Conservation (phyloP, 2,888 invertebrate species). For the Hirudinaria manillensis region DNA sequence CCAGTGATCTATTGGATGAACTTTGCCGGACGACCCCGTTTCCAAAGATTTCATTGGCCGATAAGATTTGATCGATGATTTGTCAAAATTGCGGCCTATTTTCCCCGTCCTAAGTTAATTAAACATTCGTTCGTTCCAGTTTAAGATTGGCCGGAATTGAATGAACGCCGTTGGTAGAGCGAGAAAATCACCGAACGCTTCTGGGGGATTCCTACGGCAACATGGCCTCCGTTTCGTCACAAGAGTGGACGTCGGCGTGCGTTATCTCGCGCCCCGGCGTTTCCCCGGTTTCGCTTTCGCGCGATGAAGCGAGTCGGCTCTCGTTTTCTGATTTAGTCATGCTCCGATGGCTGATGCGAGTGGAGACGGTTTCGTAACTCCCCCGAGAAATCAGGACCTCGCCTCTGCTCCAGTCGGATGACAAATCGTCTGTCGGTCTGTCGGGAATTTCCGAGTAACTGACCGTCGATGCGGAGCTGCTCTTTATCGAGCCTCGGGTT, state of each 20-base stretch:
- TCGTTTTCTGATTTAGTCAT: constrained; percentile 12
- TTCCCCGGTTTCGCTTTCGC: not conserved
- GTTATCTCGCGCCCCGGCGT: not conserved
- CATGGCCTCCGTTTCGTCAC: constrained; percentile 10
- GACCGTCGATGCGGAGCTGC: not conserved
- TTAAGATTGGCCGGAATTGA: no score
- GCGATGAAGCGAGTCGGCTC: no score
- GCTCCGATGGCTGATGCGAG: not conserved
- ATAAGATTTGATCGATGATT: no score
- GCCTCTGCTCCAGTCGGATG: not conserved
- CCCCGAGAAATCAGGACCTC: not conserved
- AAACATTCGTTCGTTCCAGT: no score
- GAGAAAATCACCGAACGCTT: no score
- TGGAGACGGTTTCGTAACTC: constrained; percentile 6
- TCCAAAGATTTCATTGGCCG: no score
- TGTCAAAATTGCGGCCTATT: no score
- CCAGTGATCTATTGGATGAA: no score
- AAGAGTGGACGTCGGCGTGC: not conserved
- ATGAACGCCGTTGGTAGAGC: no score
- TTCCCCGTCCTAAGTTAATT: no score
- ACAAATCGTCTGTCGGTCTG: not conserved
- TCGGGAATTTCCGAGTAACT: not conserved
- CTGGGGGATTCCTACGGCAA: not conserved
- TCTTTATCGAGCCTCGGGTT: not conserved
- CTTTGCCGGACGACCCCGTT: no score